These are phyloP conservation scores for Gastrophysa polygoni DNA, from an alignment of 2,888 invertebrate genomes.

Conservation along the genomic window DNA sequence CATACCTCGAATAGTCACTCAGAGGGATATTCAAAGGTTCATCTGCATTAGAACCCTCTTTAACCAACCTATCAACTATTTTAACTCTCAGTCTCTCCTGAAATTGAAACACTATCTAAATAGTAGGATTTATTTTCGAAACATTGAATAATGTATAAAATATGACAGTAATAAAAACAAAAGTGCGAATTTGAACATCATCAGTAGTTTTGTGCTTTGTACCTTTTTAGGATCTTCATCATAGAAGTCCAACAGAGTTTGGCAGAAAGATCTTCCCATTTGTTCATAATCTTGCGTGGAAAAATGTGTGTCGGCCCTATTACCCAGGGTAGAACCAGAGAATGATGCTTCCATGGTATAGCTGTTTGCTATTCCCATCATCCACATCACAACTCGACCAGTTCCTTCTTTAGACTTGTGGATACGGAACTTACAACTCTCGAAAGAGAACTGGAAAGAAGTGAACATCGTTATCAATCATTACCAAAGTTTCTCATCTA, in stretches of 20 bases:
- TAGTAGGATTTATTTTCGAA: conserved; percentile 14
- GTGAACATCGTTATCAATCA: too few species aligned
- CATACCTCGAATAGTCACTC: conserved; percentile 86
- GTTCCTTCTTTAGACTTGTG: conserved; percentile 95
- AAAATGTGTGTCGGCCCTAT: conserved; percentile 84
- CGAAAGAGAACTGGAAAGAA: conserved; percentile 81
- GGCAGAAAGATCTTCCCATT: conserved; percentile 89
- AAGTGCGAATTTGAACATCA: conserved; percentile 4
- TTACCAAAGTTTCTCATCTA: too few species aligned
- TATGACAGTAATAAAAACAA: neutral
- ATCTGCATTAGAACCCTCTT: conserved; percentile 87
- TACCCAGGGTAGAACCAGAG: conserved; percentile 85
- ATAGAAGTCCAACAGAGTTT: conserved; percentile 89
- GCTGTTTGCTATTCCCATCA: conserved; percentile 92
- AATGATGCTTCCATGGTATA: conserved; percentile 96
- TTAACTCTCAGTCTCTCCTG: conserved; percentile 79
- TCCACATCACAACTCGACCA: conserved; percentile 93
- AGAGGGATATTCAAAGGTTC: conserved; percentile 85
- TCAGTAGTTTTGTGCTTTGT: conserved; percentile 38
- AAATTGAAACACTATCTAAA: conserved; percentile 45
- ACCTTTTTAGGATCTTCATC: conserved; percentile 85
- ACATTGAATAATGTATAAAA: conserved; percentile 9
- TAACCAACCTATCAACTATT: conserved; percentile 77
- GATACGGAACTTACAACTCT: conserved; percentile 91
- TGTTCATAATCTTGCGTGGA: conserved; percentile 78